phyloP scores from a whole-genome alignment of 2,888 invertebrate genomes.

The Helicoverpa assulta region DNA sequence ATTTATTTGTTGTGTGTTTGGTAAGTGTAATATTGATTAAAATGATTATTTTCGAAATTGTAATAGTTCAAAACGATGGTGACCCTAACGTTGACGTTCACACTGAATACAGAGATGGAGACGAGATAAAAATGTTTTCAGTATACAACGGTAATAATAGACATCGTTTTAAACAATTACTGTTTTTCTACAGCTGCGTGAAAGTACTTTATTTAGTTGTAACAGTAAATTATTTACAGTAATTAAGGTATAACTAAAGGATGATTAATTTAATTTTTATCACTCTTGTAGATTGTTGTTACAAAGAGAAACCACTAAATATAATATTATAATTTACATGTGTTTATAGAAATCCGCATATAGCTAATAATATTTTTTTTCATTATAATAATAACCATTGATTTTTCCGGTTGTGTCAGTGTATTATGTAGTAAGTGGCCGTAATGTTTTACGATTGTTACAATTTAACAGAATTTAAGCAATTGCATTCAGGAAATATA shows the following conservation, averaged over 20 bases:
- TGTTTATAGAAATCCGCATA: no score
- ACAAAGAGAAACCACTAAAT: no score
- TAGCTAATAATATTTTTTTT: no score
- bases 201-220: constrained; percentile 24
- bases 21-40: no score
- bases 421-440: no score
- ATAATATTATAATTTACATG: no score
- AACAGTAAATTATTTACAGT: constrained; percentile 15
- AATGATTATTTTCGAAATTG: neutral
- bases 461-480: neutral
- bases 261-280: neutral
- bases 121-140: constrained; percentile 64
- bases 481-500: constrained; percentile 13
- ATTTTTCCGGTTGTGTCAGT: no score
- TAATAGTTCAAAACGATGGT: constrained; percentile 37
- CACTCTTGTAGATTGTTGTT: neutral
- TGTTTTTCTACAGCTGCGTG: constrained; percentile 36
- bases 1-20: no score
- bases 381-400: no score
- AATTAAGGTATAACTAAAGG: neutral
- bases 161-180: constrained; percentile 53
- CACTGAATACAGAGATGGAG: constrained; percentile 62
- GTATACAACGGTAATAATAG: constrained; percentile 63
- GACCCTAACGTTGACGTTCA: constrained; percentile 61
- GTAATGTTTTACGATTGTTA: no score